These are phyloP conservation scores for Raphicerus campestris DNA, from an alignment of 2,113 vertebrate species.

Conservation along the genomic window DNA sequence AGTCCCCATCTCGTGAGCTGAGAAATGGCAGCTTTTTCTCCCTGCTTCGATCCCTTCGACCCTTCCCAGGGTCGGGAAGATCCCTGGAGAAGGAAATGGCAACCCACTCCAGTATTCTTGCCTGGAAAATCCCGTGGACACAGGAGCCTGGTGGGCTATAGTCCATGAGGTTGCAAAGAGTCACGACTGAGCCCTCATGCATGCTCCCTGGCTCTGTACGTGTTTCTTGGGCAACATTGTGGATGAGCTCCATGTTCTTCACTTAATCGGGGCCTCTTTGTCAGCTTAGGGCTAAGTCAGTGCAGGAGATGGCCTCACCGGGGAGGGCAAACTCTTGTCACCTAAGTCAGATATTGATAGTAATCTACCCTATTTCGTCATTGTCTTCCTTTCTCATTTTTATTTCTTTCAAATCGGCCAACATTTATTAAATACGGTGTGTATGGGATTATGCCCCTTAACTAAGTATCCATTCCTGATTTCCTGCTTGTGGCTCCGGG, in stretches of 20 bases:
- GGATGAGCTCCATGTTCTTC: background rate
- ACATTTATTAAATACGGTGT: background rate
- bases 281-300: background rate
- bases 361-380: background rate
- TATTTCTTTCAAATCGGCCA: background rate
- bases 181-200: background rate
- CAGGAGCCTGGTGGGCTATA: background rate
- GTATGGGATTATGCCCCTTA: background rate
- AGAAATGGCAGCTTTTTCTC: background rate
- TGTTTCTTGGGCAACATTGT: background rate
- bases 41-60: background rate
- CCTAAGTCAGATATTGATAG: background rate
- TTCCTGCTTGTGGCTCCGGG: background rate
- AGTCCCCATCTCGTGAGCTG: background rate
- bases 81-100: background rate
- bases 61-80: background rate
- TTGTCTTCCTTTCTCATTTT: background rate
- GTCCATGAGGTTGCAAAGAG: background rate
- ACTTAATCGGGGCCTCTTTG: background rate
- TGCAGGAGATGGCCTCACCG: background rate
- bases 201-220: background rate
- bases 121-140: background rate
- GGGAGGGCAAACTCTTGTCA: background rate
- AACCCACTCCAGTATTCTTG: background rate
- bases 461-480: background rate